phyloP scores from a whole-genome alignment of 2,113 vertebrate genomes.

The Solea senegalensis region DNA sequence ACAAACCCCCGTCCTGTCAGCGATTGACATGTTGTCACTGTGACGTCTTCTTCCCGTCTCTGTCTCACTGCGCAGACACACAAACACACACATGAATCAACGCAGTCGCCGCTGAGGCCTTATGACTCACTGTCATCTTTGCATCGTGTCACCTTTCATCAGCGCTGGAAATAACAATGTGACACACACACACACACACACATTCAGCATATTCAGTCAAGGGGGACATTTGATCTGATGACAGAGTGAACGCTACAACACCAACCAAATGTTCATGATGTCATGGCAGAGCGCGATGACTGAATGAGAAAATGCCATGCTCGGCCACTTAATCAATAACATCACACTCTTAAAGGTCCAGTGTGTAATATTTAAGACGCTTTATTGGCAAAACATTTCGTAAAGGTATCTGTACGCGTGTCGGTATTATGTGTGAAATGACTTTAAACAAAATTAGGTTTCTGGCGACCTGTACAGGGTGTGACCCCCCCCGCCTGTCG shows the following conservation, averaged over 20 bases:
- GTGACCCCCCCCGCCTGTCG: too few relatives aligned
- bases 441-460: too few relatives aligned
- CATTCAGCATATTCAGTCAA: slow-evolving; percentile 78
- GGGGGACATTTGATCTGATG: slow-evolving; percentile 94
- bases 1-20: slow-evolving; percentile 48
- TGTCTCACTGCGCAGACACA: slow-evolving; percentile 55
- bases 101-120: slow-evolving; percentile 79
- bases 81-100: slow-evolving; percentile 86
- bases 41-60: slow-evolving; percentile 65
- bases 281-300: too few relatives aligned
- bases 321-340: too few relatives aligned
- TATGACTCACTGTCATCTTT: slow-evolving; percentile 96
- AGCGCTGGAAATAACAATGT: slow-evolving; percentile 94
- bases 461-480: too few relatives aligned
- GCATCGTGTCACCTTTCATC: slow-evolving; percentile 97
- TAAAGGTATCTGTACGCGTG: too few relatives aligned
- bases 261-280: slow-evolving; percentile 86
- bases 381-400: too few relatives aligned
- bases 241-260: slow-evolving; percentile 91
- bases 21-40: slow-evolving; percentile 68
- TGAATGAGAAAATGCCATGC: too few relatives aligned
- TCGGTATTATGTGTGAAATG: too few relatives aligned
- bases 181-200: slow-evolving; percentile 52
- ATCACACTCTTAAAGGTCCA: too few relatives aligned
- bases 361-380: too few relatives aligned